Evolutionary conservation across 2,797 vertebrate species (phyloP).

Genomic region (Thripadectes ignobilis): DNA sequence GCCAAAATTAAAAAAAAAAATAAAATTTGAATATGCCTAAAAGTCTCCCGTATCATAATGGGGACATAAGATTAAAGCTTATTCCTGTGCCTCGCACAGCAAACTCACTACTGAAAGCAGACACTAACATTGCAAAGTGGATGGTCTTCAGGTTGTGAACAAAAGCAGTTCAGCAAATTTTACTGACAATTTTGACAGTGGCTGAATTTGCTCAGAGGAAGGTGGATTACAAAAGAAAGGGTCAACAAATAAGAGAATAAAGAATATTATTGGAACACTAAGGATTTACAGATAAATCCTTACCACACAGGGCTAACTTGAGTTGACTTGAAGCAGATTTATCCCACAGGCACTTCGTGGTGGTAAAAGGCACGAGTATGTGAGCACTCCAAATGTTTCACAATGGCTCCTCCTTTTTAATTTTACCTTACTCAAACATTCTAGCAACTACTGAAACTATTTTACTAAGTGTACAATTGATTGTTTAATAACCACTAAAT

Average conservation of each 20-base stretch:
- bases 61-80: background rate
- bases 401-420: background rate
- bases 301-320: background rate
- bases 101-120: background rate
- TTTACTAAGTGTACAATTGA: background rate
- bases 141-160: background rate
- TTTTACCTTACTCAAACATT: background rate
- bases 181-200: background rate
- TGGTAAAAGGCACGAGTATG: background rate
- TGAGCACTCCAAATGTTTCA: background rate
- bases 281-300: background rate
- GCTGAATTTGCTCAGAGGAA: background rate
- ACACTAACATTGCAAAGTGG: background rate
- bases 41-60: background rate
- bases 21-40: background rate
- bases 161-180: background rate
- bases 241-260: background rate
- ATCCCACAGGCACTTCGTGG: background rate
- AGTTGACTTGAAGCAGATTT: conserved; percentile 3
- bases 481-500: background rate
- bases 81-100: background rate
- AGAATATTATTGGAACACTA: background rate
- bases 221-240: background rate
- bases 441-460: background rate
- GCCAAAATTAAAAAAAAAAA: background rate